Base-by-base conservation (phyloP, 2,888 invertebrate genomes). In the Trichopria drosophilae region DNA sequence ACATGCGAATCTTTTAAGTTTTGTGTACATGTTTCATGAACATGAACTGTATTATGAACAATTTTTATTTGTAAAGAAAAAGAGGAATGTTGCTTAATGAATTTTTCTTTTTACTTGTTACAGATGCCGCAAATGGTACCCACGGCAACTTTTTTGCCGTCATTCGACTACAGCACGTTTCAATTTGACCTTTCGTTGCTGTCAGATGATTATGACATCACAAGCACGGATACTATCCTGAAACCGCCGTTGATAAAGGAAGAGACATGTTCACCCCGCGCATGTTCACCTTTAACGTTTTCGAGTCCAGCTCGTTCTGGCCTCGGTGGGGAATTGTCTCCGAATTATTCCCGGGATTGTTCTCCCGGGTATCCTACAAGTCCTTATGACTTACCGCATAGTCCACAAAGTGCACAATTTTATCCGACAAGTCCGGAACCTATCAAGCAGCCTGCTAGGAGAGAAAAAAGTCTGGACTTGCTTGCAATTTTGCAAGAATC, bases 121-220 rank as follows among this genome's bases (percentile, higher is more conserved):
- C 84, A 89, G 89, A 88, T 88, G 88, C 87, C 88, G 77, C 89
- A 89, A 80, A 87, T 85, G 68, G 88, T 88, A 67, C 88, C 88
- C 51, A 82, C 86, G 65, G 65, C 64, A 50, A 87, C 86, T 75
- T 85, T 84, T 73, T 87, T 86, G 76, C 85, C 87, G 64, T 84
- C 86, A 59, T 86, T 85, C 72, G 83, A 83, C 69, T 83, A 82
- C 76, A 80, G 77, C 60, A 84, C 85, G 41, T 84, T 86, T 64
- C 82, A 81, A 61, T 86, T 87, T 73, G 86, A 87, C 73, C 73
- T 87, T 60, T 87, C 88, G 15, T 80, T 91, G 45, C 81, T 90
- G 67, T 86, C 87, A 62, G 81, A 82, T 51, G 73, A 76, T 44
- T 74, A 73, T 59, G 61, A 65, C 32, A 59, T 60, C 20, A 50